Evolutionary conservation across 2,797 vertebrate genomes (phyloP), one percentile per base, ranked within the genome.

Genomic region (Manis pentadactyla): DNA sequence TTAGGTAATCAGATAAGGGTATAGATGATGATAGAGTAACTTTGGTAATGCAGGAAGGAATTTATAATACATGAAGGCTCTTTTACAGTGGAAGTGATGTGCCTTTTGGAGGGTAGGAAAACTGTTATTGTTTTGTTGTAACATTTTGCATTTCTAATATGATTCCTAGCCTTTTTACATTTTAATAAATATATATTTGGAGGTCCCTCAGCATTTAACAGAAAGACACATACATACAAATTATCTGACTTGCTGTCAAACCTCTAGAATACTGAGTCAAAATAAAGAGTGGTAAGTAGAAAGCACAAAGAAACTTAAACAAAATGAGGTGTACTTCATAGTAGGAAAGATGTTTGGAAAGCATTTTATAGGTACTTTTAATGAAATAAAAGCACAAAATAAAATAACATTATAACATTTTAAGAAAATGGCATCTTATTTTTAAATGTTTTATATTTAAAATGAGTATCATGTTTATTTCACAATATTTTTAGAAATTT

Each of bases 1-100:
- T 98, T 91, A 96, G 46, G 51, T 96, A 96, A 98, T 96, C 89
- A 98, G 94, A 93, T 96, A 97, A 95, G 46, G 92, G 68, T 97
- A 94, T 39, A 85, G 31, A 94, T 95, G 83, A 88, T 95, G 53
- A 79, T 29, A 97, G 77, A 97, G 79, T 57, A 97, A 96, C 59
- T 69, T 4, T 89, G 75, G 37, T 69, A 94, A 97, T 82, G 46
- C 73, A 94, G 57, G 73, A 97, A 96, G 14, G 59, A 2, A 94
- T 94, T 89, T 93, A 82, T 92, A 89, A 93, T 96, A 97, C 90
- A 96, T 78, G 86, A 97, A 77, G 75, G 18, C 0, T 31, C 87
- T 96, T 97, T 96, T 92, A 66, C 3, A 93, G 34, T 13, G 51
- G 23, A 94, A 85, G 12, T 53, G 93, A 66, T 83, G 61, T 25